Conservation (phyloP, 2,797 vertebrate genomes). For the Tenualosa thibaudeaui region DNA sequence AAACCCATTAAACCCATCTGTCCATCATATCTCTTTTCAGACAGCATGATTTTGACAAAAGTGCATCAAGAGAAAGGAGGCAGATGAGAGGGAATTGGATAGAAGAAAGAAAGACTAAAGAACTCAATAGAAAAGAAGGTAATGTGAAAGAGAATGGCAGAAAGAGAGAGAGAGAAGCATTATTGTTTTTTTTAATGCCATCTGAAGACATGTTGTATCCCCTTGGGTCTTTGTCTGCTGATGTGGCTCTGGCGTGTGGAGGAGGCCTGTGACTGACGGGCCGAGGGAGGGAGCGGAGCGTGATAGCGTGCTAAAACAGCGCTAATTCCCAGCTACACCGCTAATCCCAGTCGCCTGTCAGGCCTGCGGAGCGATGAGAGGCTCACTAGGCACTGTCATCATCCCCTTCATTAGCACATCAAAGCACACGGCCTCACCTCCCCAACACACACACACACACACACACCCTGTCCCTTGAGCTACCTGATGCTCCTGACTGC, state of each 20-base stretch:
- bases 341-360: slow-evolving; percentile 45
- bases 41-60: too few species aligned
- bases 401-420: slow-evolving; percentile 51
- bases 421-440: slow-evolving; percentile 37
- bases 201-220: background rate
- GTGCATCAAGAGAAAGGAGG: background rate
- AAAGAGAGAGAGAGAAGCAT: background rate
- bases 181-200: background rate
- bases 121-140: background rate
- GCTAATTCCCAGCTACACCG: slow-evolving; percentile 30
- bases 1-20: too few species aligned
- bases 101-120: background rate
- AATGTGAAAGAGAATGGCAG: background rate
- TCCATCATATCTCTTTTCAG: too few species aligned
- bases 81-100: background rate
- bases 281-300: background rate
- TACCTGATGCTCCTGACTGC: background rate
- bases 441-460: slow-evolving; percentile 16
- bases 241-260: too few species aligned
- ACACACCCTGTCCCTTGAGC: too few species aligned
- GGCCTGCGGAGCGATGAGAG: slow-evolving; percentile 23
- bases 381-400: slow-evolving; percentile 35
- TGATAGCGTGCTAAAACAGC: slow-evolving; percentile 19
- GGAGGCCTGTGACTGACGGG: too few species aligned
- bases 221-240: background rate